A percentile compares a stretch with the other conserved stretches of the same genome.
phyloP scores from a whole-genome alignment of 2,797 vertebrate species.

The Hirundo rustica region DNA sequence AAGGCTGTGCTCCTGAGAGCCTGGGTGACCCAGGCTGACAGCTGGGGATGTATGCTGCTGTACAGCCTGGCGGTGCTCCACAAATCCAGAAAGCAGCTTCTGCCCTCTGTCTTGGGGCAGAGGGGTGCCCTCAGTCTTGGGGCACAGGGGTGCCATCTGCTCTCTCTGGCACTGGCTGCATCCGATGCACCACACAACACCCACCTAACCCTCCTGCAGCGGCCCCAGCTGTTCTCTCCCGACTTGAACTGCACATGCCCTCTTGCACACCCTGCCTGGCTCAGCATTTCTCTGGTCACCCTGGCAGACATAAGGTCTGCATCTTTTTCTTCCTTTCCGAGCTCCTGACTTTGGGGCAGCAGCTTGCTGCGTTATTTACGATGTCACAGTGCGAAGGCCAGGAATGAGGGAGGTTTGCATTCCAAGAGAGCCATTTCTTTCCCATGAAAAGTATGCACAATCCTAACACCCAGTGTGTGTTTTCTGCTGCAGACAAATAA shows the following conservation, averaged over 20 bases:
- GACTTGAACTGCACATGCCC: background rate
- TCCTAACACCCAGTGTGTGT: background rate
- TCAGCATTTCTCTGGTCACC: background rate
- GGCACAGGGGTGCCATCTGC: background rate
- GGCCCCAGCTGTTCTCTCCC: background rate
- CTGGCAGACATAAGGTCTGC: background rate
- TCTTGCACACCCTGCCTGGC: background rate
- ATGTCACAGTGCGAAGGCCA: background rate
- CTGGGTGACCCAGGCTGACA: rapidly evolving
- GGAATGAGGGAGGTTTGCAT: slow-evolving; percentile 30
- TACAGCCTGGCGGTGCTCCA: rapidly evolving
- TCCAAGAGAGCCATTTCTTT: slow-evolving; percentile 32
- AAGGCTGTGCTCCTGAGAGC: background rate
- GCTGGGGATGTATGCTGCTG: rapidly evolving
- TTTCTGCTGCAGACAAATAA: background rate
- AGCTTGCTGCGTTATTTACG: slow-evolving; percentile 36
- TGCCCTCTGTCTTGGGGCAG: background rate
- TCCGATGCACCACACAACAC: background rate
- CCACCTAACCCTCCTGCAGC: background rate
- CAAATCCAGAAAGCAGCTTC: background rate
- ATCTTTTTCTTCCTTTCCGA: background rate
- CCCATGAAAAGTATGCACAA: slow-evolving; percentile 16
- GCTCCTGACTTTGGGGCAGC: background rate
- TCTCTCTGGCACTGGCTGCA: background rate
- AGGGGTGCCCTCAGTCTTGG: background rate